Base-by-base conservation (phyloP, 2,113 vertebrate species). In the Maccullochella peelii region DNA sequence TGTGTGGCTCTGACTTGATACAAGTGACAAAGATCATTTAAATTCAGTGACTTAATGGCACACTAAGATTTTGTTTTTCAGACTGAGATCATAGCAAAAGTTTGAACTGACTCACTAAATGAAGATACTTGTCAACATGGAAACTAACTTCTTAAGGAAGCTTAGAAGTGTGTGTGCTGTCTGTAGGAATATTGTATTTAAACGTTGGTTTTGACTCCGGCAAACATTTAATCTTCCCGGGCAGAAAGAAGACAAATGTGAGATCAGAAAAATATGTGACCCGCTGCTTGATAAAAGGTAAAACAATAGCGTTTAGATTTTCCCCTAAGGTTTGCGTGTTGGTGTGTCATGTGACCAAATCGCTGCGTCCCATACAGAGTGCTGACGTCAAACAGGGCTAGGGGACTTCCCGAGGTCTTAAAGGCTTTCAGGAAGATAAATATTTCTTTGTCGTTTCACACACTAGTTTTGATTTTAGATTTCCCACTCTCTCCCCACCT, bases 401-500 rank as follows among this genome's bases (percentile, higher is more conserved):
- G 47, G 84, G 85, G 77, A 82, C 52, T 89, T 85, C 73, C 82
- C 57, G 23, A 42, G 47, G 33, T 65, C 20, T 66, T 72, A 20
- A 66, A 36, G 4, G 33, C 27, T 68, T 74, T 84, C 68, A 77
- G 49, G 33, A 63, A 59, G 23, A 27, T 14, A n/a, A 67, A 80
- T 12, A 16, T 59, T 58, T 74, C 3, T 49, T 50, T 65, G 54
- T 67, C 72, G 73, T 70, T 63, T 66, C 25, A 68, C 6, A 2
- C 33, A 30, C 8, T 33, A 54, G 21, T 38, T 73, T 42, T 73
- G 55, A 62, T 54, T 6, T 25, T 58, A 54, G 20, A 44, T 71
- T 69, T 74, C 36, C 21, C 36, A 6, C 21, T 27, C 68, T 33
- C 36, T 57, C 7, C 21, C n/a, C 61, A 33, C 55, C n/a, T 21